Evolutionary conservation across 2,797 vertebrate genomes (phyloP), one percentile per base, ranked within the genome.

Genomic region (Choloepus didactylus): DNA sequence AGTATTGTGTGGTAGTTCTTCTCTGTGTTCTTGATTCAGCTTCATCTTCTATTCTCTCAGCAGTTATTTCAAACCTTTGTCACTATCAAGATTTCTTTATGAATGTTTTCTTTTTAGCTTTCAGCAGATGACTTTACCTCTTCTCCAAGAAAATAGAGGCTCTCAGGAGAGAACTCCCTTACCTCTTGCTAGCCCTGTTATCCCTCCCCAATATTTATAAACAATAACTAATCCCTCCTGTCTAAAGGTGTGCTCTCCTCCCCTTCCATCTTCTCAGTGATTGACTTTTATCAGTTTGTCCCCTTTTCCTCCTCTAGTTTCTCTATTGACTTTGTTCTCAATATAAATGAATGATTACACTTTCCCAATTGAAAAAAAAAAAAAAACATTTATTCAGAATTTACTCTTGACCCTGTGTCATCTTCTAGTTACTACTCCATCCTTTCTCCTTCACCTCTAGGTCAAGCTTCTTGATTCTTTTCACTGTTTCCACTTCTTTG

Each of bases 321-420:
- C 41, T 86, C n/a, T 70, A 5, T 73, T 66, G 62, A 91, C 15
- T 91, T 67, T 95, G 12, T 88, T 81, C 38, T 94, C 81, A 81
- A 16, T 76, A 15, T 66, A 19, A n/a, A 54, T 56, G 16, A n/a
- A 29, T 56, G 9, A 70, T 70, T 86, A 56, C 85, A 79, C 91
- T 16, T 19, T 94, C 54, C 62, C 31, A 91, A 46, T 83, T 85
- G 19, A 76, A 87, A 85, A 73, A 73, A 31, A 51, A 93, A 35
- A 66, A 93, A 62, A 66, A 89, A 54, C 75, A 12, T 67, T 69
- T 72, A 86, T 60, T 23, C 12, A 46, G 59, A 80, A 14, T 64
- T 94, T 85, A 62, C 21, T 38, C 14, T 75, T 67, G 23, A 46
- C 41, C 44, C 19, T 44, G 11, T 77, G 69, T 80, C 59, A 92